A percentile compares a stretch with the other conserved stretches of the same genome.
These are phyloP conservation scores for Pseudoips prasinana DNA, from an alignment of 2,888 invertebrate genomes.

Conservation along the genomic window DNA sequence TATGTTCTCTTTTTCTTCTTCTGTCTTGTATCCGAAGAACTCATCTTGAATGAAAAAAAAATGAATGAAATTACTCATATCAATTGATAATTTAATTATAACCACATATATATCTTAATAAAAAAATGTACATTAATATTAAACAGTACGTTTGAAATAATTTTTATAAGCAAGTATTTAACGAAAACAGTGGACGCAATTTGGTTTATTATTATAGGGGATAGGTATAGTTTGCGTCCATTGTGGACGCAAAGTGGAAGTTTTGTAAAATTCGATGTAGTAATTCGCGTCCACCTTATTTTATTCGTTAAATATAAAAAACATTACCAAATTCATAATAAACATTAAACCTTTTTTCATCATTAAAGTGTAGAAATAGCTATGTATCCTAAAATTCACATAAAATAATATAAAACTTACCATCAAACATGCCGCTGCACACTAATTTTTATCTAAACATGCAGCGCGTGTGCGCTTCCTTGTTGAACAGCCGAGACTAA, in stretches of 20 bases:
- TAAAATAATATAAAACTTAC: conserved; percentile 7
- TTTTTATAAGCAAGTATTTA: not conserved
- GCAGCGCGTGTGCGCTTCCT: not conserved
- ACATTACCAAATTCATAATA: conserved; percentile 1
- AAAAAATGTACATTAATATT: too few species aligned
- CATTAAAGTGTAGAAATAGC: conserved; percentile 5
- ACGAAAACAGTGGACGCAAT: conserved; percentile 8
- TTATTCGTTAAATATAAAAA: not conserved
- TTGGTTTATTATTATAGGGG: not conserved
- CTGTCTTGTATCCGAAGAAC: conserved; percentile 4
- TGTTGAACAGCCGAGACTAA: conserved; percentile 1
- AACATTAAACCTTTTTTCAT: conserved; percentile 8
- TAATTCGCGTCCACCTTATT: conserved; percentile 14
- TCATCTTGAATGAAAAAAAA: conserved; percentile 5
- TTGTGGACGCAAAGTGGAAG: conserved; percentile 15
- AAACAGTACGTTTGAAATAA: too few species aligned
- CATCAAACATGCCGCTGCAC: conserved; percentile 3
- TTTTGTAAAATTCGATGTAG: conserved; percentile 14
- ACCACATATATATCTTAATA: too few species aligned
- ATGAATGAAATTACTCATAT: conserved; percentile 1
- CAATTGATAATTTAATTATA: not conserved
- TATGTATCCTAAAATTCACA: conserved; percentile 5
- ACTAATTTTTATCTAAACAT: conserved; percentile 2
- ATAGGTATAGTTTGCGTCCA: not conserved
- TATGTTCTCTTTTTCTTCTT: not conserved